Conservation (phyloP, 2,888 invertebrate genomes). For the Nephrotoma flavescens region DNA sequence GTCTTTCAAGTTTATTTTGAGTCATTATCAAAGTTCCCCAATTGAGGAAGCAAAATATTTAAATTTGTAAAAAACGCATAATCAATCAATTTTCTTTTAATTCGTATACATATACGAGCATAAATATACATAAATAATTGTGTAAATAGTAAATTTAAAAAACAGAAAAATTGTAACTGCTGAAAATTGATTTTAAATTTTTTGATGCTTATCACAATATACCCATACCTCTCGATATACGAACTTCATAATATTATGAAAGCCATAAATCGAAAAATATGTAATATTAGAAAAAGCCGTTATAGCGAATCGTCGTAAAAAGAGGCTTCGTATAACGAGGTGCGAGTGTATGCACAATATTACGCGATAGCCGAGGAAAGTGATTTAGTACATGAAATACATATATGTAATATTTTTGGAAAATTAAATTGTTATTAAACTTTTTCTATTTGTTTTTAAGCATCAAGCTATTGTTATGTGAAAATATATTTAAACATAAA, state of each 20-base stretch:
- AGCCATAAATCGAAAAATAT: background rate
- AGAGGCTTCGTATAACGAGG: no score
- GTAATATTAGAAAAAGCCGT: background rate
- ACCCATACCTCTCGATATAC: background rate
- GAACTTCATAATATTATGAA: no score
- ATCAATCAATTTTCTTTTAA: background rate
- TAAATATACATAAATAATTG: background rate
- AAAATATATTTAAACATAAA: background rate
- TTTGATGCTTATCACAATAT: background rate
- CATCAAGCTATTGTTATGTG: background rate
- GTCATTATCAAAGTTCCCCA: no score
- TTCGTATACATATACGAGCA: background rate
- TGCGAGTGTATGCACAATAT: no score
- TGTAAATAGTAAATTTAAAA: background rate
- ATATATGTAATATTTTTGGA: background rate
- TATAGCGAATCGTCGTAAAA: no score
- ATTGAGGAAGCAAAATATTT: background rate
- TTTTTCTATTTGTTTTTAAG: background rate
- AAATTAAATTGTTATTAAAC: background rate
- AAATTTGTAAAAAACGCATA: background rate
- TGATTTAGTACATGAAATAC: background rate
- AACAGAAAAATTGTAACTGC: background rate
- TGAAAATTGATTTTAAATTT: background rate
- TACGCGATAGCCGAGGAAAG: no score
- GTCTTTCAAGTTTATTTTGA: no score